These are phyloP conservation scores for Romanomermis culicivorax DNA, from an alignment of 2,888 invertebrate genomes.

Conservation along the genomic window DNA sequence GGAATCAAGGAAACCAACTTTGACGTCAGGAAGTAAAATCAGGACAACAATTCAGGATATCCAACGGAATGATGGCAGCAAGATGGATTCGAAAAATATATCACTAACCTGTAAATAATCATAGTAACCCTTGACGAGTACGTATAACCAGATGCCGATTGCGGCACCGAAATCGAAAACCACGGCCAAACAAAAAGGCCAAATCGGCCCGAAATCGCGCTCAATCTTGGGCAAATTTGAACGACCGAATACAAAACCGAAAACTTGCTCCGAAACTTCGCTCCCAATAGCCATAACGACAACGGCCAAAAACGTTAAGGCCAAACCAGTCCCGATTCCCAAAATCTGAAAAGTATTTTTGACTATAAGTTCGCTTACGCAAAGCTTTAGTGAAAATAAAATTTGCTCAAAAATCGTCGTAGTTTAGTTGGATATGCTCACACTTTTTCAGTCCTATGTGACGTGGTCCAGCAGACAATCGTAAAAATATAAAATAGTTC, in stretches of 20 bases:
- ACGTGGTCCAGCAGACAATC: too few species aligned
- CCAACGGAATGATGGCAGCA: too few species aligned
- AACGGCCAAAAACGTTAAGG: slow-evolving; percentile 19
- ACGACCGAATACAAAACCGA: slow-evolving; percentile 19
- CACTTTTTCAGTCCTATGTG: too few species aligned
- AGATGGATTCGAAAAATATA: too few species aligned
- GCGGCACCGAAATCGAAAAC: slow-evolving; percentile 24
- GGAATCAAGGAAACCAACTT: too few species aligned
- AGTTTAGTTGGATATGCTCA: too few species aligned
- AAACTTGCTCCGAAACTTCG: slow-evolving; percentile 19
- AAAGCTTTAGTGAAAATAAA: background rate
- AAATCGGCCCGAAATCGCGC: slow-evolving; percentile 23
- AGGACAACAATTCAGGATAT: too few species aligned
- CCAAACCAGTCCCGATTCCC: slow-evolving; percentile 18
- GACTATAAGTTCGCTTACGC: background rate
- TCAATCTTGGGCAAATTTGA: slow-evolving; percentile 20
- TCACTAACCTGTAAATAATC: slow-evolving; percentile 18
- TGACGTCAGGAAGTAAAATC: too few species aligned
- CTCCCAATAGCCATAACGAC: slow-evolving; percentile 23
- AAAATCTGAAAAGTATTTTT: slow-evolving; percentile 13
- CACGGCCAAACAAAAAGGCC: slow-evolving; percentile 25
- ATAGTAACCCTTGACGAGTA: slow-evolving; percentile 21
- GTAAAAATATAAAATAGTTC: too few species aligned
- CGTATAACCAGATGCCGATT: slow-evolving; percentile 23
- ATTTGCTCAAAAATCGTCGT: background rate